phyloP scores from a whole-genome alignment of 1,140 invertebrate genomes.

The Ridgeia piscesae region DNA sequence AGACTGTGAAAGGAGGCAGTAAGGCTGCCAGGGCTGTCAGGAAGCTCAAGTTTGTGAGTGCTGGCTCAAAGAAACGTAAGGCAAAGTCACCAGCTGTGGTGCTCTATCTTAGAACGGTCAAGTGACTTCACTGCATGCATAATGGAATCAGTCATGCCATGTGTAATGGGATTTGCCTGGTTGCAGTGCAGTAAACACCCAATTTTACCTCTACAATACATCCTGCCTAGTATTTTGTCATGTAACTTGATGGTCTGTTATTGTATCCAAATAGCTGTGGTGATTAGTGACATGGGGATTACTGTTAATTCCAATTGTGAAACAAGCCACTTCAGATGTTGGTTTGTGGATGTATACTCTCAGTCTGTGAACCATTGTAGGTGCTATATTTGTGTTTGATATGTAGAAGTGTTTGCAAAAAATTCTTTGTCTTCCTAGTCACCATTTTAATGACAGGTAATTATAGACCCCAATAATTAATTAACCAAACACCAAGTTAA shows the following conservation, averaged over 20 bases:
- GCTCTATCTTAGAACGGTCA: neutral
- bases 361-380: no score
- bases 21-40: neutral
- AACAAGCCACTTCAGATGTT: no score
- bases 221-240: neutral
- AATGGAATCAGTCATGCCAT: neutral
- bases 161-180: neutral
- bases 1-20: neutral
- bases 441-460: no score
- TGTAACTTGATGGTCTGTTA: neutral
- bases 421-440: no score
- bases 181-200: neutral
- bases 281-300: no score
- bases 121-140: neutral
- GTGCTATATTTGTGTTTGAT: no score
- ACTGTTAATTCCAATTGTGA: no score
- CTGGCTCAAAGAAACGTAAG: neutral
- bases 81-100: neutral
- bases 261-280: no score
- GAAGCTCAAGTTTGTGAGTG: neutral
- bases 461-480: no score
- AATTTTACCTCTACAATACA: neutral
- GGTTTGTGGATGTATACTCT: no score
- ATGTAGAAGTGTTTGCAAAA: no score
- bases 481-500: no score